These are phyloP conservation scores for Myiozetetes cayanensis DNA, from an alignment of 2,113 vertebrate genomes.

Conservation along the genomic window DNA sequence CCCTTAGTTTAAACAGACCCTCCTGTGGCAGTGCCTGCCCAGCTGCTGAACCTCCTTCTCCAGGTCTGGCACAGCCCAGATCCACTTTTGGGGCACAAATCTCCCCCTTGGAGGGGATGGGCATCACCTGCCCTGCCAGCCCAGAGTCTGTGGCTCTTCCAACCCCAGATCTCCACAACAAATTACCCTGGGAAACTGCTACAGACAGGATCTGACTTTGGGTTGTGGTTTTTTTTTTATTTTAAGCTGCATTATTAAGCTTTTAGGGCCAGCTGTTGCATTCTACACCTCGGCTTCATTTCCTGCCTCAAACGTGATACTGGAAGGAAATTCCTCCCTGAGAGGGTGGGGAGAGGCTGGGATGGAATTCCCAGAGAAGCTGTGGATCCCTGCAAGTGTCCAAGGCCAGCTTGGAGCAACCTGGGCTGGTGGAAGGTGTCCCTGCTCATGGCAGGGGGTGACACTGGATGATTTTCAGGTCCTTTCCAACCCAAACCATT, in stretches of 20 bases:
- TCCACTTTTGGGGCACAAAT: background rate
- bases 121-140: background rate
- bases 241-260: background rate
- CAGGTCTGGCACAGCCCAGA: background rate
- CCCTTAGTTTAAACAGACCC: background rate
- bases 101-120: background rate
- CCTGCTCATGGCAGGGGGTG: background rate
- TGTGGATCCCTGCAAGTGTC: background rate
- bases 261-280: background rate
- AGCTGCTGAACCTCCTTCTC: background rate
- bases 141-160: background rate
- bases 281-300: background rate
- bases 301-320: background rate
- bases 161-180: background rate
- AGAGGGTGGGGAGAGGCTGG: background rate
- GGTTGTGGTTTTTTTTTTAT: background rate
- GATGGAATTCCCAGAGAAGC: background rate
- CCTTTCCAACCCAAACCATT: background rate
- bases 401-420: background rate
- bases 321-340: background rate
- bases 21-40: background rate
- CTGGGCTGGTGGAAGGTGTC: background rate
- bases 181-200: background rate
- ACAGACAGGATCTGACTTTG: too few relatives aligned
- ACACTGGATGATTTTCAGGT: background rate